Percentiles rank a stretch among this genome's conserved stretches.
Evolutionary conservation across 1,140 invertebrate genomes (phyloP).

Genomic region (Euwallacea similis): DNA sequence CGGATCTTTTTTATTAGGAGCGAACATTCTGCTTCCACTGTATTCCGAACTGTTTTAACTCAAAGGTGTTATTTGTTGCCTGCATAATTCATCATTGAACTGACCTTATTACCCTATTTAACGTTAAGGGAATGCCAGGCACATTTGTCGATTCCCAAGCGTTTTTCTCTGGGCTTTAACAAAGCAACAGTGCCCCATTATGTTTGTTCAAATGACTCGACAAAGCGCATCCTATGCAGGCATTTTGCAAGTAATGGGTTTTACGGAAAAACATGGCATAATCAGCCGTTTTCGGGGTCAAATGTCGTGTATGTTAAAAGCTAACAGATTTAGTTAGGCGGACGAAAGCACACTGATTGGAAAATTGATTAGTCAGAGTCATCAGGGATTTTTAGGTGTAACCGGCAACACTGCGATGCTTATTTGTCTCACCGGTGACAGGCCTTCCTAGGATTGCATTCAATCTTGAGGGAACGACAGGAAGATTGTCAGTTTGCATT

Average conservation of each 20-base stretch:
- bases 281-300: constrained; percentile 8
- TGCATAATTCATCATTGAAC: too few species aligned
- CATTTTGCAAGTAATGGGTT: constrained; percentile 18
- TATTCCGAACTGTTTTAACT: too few species aligned
- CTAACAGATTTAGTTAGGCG: neutral
- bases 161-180: constrained; percentile 6
- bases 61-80: too few species aligned
- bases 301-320: neutral
- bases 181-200: constrained; percentile 15
- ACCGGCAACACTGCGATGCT: too few species aligned
- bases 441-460: too few species aligned
- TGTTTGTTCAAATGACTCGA: constrained; percentile 13
- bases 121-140: neutral
- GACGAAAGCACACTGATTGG: neutral
- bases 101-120: too few species aligned
- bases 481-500: too few species aligned
- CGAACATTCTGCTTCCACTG: too few species aligned
- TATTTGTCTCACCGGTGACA: too few species aligned
- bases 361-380: neutral
- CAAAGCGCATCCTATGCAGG: constrained; percentile 13
- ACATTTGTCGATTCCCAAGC: constrained; percentile 10
- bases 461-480: too few species aligned
- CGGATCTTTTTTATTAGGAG: too few species aligned
- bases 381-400: neutral
- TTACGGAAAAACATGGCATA: constrained; percentile 14